These are phyloP conservation scores for Vulpes lagopus DNA, from an alignment of 2,113 vertebrate genomes.

Conservation along the genomic window DNA sequence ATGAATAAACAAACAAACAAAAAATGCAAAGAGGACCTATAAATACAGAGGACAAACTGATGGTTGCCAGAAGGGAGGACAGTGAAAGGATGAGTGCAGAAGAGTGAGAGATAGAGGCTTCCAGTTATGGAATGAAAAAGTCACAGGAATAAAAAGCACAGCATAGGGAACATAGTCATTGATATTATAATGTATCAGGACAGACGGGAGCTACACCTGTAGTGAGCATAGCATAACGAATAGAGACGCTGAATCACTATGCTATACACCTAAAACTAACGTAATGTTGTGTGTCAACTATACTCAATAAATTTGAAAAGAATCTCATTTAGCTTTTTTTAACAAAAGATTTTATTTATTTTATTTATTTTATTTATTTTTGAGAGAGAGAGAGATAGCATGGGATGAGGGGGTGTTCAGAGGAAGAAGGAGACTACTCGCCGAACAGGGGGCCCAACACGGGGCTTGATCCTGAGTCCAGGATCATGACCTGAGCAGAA, in stretches of 20 bases:
- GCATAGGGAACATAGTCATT: background rate
- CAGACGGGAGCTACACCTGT: background rate
- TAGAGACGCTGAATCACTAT: background rate
- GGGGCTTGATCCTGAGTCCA: no score
- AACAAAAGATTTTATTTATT: background rate
- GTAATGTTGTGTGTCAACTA: background rate
- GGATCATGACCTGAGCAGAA: no score
- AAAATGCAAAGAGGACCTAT: background rate
- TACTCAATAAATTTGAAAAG: background rate
- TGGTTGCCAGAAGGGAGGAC: background rate
- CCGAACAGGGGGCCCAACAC: no score
- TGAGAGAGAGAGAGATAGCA: no score
- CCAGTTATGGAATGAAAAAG: background rate
- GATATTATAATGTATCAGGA: background rate
- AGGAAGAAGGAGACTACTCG: no score
- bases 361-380: no score
- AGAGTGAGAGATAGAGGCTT: background rate
- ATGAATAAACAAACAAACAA: background rate
- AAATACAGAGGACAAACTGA: background rate
- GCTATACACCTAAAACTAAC: background rate
- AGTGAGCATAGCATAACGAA: background rate
- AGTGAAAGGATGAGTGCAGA: background rate
- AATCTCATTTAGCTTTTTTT: background rate
- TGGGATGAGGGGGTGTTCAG: no score
- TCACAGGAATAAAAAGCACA: background rate